These are phyloP conservation scores for Onychomys leucogaster DNA, from an alignment of 2,797 vertebrate species.

Conservation along the genomic window DNA sequence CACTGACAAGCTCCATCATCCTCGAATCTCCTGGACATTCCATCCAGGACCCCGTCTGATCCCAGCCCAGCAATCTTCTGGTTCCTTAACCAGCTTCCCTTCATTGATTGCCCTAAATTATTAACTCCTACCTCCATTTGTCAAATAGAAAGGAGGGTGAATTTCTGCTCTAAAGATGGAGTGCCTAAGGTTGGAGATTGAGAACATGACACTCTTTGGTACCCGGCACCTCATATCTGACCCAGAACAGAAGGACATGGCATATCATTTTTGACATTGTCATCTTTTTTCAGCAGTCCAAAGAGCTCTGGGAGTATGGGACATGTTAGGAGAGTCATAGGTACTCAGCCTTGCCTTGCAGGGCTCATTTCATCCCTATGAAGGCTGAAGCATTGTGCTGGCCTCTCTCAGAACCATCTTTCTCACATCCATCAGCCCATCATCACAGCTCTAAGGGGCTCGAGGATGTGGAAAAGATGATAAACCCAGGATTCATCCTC, in stretches of 20 bases:
- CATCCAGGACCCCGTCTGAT: neutral
- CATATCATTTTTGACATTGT: accelerated
- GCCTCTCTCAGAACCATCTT: too few species aligned
- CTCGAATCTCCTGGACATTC: neutral
- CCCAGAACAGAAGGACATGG: neutral
- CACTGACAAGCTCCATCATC: accelerated
- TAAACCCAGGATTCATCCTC: neutral
- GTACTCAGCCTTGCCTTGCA: accelerated
- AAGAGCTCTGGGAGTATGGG: neutral
- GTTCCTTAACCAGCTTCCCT: neutral
- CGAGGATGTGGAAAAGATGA: neutral
- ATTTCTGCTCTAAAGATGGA: neutral
- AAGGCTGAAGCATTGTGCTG: too few species aligned
- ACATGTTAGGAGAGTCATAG: neutral
- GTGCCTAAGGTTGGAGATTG: accelerated
- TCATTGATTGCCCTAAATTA: neutral
- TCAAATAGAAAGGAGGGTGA: neutral
- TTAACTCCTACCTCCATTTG: neutral
- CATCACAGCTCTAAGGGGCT: neutral
- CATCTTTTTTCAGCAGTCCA: neutral
- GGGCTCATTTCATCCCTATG: neutral
- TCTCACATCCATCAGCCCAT: neutral
- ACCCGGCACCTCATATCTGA: accelerated
- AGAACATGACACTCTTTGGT: accelerated
- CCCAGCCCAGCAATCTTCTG: neutral